Percentiles rank a stretch among this genome's conserved stretches.
phyloP scores from a whole-genome alignment of 2,888 invertebrate species.

The Dryobotodes eremita region DNA sequence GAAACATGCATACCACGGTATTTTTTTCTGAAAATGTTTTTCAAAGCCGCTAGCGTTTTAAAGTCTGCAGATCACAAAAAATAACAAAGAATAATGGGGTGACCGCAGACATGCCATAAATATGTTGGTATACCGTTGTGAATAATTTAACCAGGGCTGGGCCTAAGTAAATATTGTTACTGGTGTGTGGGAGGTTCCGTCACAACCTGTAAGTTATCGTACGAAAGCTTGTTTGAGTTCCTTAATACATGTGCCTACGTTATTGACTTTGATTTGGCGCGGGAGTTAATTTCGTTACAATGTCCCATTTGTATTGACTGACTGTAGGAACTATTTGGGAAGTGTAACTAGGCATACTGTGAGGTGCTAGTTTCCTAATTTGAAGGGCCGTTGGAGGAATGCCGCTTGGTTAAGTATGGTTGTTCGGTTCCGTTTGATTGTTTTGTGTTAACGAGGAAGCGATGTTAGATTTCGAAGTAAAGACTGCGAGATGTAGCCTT shows the following conservation, averaged over 20 bases:
- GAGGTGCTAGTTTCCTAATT: conserved; percentile 47
- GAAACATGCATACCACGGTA: conserved; percentile 43
- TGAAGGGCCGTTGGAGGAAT: conserved; percentile 30
- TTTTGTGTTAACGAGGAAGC: not conserved
- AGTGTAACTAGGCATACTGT: conserved; percentile 53
- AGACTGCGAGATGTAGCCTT: not conserved
- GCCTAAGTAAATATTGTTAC: conserved; percentile 82
- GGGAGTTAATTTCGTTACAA: conserved; percentile 66
- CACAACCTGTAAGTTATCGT: conserved; percentile 78
- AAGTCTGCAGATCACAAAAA: conserved; percentile 72
- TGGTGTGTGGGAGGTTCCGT: conserved; percentile 70
- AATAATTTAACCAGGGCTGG: conserved; percentile 81
- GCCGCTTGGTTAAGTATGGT: conserved; percentile 28
- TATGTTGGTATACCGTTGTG: conserved; percentile 80
- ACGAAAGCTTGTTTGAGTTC: conserved; percentile 74
- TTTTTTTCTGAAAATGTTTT: conserved; percentile 63
- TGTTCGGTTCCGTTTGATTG: conserved; percentile 16
- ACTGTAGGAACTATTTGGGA: conserved; percentile 50
- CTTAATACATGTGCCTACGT: conserved; percentile 64
- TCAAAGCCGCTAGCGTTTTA: conserved; percentile 69
- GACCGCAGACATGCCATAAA: conserved; percentile 80
- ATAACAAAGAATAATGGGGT: conserved; percentile 76
- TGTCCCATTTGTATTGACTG: conserved; percentile 60
- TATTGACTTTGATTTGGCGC: conserved; percentile 69
- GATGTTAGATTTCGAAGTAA: not conserved